These are phyloP conservation scores for Chaetoderma sp. DNA, from an alignment of 2,888 invertebrate species.

Conservation along the genomic window DNA sequence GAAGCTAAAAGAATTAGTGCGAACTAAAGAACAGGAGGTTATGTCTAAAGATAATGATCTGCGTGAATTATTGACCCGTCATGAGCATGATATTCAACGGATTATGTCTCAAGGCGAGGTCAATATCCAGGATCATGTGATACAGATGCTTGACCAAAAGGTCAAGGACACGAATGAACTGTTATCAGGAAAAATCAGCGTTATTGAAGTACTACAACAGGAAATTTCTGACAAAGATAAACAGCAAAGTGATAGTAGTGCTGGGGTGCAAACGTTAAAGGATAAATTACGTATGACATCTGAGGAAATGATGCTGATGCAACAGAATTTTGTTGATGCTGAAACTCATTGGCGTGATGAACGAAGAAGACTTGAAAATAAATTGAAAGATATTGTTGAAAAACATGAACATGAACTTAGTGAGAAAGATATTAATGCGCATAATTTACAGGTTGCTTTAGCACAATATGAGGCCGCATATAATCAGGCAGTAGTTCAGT, in stretches of 20 bases:
- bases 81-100: constrained; percentile 57
- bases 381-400: constrained; percentile 70
- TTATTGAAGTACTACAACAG: constrained; percentile 58
- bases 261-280: constrained; percentile 77
- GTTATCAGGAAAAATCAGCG: constrained; percentile 59
- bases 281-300: constrained; percentile 83
- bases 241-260: constrained; percentile 48
- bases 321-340: constrained; percentile 80
- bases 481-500: constrained; percentile 53
- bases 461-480: constrained; percentile 58
- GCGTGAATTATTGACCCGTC: constrained; percentile 51
- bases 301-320: constrained; percentile 85
- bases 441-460: constrained; percentile 62
- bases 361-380: constrained; percentile 70
- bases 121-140: constrained; percentile 55
- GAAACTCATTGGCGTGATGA: constrained; percentile 81
- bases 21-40: constrained; percentile 53
- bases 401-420: constrained; percentile 55
- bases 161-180: constrained; percentile 60
- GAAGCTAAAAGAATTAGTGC: constrained; percentile 43
- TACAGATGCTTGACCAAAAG: constrained; percentile 62
- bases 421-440: constrained; percentile 71
- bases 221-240: constrained; percentile 56
- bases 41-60: constrained; percentile 54
- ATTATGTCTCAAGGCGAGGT: constrained; percentile 58